Conservation (phyloP, 1,140 invertebrate genomes). For the Brachionus asplanchnoidis region DNA sequence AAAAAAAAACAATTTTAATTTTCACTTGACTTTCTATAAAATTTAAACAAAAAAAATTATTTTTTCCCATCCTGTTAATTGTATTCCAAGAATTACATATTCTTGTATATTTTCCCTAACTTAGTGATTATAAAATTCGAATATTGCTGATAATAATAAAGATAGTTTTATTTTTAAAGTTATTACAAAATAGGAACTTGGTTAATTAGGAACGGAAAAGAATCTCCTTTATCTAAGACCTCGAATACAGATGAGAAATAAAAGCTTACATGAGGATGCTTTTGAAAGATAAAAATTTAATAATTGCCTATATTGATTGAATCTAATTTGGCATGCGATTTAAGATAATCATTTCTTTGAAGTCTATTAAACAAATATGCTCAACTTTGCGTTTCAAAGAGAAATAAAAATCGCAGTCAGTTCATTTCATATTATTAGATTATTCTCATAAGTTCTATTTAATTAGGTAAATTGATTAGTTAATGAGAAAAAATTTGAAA, state of each 20-base stretch:
- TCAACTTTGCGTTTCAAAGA: neutral
- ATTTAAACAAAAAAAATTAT: too few relatives aligned
- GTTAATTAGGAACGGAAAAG: neutral
- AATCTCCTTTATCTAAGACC: neutral
- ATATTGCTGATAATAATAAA: neutral
- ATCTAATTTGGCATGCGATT: neutral
- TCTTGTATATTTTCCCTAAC: neutral
- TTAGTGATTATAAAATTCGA: neutral
- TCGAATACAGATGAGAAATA: neutral
- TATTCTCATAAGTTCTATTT: neutral
- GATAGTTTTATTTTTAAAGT: neutral
- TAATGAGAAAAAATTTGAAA: neutral
- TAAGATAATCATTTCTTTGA: neutral
- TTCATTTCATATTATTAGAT: neutral
- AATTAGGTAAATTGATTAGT: neutral
- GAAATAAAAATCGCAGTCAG: neutral
- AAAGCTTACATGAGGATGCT: neutral
- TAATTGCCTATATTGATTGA: neutral
- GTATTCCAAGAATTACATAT: neutral
- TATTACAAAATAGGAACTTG: neutral
- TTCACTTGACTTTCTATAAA: too few relatives aligned
- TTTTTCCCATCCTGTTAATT: too few relatives aligned
- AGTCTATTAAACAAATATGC: neutral
- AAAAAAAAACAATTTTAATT: too few relatives aligned
- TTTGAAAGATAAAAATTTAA: neutral